Evolutionary conservation across 2,797 vertebrate species (phyloP), one percentile per base, ranked within the genome.

Genomic region (Esox masquinongy): DNA sequence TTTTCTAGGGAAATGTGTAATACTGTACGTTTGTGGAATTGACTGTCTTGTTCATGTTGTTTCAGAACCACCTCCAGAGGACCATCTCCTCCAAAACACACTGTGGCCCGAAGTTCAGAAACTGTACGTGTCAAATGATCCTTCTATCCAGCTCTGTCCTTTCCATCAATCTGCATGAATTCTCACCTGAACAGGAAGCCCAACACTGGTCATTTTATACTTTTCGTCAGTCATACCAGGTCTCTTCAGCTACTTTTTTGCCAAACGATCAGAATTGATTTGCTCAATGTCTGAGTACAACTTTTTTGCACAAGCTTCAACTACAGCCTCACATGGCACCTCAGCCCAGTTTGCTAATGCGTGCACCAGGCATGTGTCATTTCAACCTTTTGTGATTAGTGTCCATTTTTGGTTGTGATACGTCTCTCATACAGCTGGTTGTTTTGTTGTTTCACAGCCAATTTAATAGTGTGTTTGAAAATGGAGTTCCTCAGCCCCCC

Each of bases 51-150:
- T 19, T 59, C n/a, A 22, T 59, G 75, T 34, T 77, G 24, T 77
- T 67, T 80, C 83, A 99, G 97, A 97, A 81, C 98, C 97, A 66
- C 97, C 97, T 22, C 94, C 97, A 77, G 98, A 99, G 83, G 97
- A 99, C 90, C 94, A 99, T 85, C 96, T 99, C 81, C 93, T 99
- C 72, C 98, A 99, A 90, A 99, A 98, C 91, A 99, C 97, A 7
- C 90, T 99, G 64, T 99, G 98, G 98, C 97, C 97, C 51, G 98
- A 99, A 91, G 93, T 97, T 86, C 97, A 99, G 88, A 99, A 99
- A 87, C 87, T 99, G 97, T 99, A 93, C 98, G 97, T 94, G 76
- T 79, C 67, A 19, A 72, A 75, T 67, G 79, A 68, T 78, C 72
- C 76, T 43, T 61, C 53, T 47, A 34, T 17, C 51, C 26, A 70